Conservation (phyloP, 2,113 vertebrate genomes). For the Coturnix japonica region DNA sequence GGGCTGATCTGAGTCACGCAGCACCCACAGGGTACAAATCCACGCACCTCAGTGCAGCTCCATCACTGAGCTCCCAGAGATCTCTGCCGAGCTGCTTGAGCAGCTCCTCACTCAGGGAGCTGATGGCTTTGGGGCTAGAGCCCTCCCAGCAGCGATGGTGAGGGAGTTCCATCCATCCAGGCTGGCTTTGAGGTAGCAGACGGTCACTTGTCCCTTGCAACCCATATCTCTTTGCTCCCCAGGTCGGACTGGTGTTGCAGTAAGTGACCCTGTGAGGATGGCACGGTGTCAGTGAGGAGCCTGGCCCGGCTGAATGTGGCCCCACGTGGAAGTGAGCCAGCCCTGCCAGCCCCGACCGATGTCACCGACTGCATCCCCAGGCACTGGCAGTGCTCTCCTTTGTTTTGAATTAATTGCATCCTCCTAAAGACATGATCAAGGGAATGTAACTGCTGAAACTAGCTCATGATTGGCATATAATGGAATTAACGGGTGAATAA, state of each 20-base stretch:
- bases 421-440: conserved; percentile 73
- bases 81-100: not conserved
- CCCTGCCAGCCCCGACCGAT: conserved; percentile 23
- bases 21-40: not conserved
- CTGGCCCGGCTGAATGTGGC: conserved; percentile 68
- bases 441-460: conserved; percentile 82
- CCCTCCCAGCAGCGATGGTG: rapidly evolving
- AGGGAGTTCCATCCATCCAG: rapidly evolving
- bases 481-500: conserved; percentile 87
- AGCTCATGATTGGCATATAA: conserved; percentile 80
- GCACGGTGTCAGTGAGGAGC: conserved; percentile 76
- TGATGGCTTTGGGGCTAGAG: not conserved
- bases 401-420: conserved; percentile 70
- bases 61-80: not conserved
- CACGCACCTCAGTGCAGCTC: not conserved
- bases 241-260: conserved; percentile 98
- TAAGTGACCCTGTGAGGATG: conserved; percentile 79
- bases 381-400: conserved; percentile 47
- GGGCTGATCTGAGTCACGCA: not conserved
- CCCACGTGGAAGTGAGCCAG: conserved; percentile 1
- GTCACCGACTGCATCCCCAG: not conserved
- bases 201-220: not conserved
- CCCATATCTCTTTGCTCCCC: not conserved
- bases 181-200: not conserved
- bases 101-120: not conserved